Percentiles rank a stretch among this genome's conserved stretches.
Evolutionary conservation across 2,888 invertebrate species (phyloP).

Genomic region (Aquatica leii): DNA sequence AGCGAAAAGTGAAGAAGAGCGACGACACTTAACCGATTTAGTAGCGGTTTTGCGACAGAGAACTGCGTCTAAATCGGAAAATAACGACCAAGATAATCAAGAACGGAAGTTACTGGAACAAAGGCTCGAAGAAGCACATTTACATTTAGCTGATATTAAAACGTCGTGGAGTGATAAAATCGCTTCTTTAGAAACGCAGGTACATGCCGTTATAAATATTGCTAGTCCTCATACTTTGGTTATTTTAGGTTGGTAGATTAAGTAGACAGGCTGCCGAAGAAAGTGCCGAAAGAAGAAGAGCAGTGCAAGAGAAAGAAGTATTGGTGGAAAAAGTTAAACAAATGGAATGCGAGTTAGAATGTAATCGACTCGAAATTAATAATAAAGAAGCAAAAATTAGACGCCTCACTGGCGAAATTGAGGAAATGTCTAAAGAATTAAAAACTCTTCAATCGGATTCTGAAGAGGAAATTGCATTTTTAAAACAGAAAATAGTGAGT

Average conservation of each 20-base stretch:
- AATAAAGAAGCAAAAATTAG: constrained; percentile 77
- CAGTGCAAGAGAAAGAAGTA: constrained; percentile 73
- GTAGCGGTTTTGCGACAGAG: constrained; percentile 66
- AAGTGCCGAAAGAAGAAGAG: constrained; percentile 79
- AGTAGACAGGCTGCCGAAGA: constrained; percentile 87
- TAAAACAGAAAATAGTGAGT: constrained; percentile 68
- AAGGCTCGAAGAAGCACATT: constrained; percentile 83
- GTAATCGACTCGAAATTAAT: constrained; percentile 69
- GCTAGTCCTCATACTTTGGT: neutral
- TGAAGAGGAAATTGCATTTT: constrained; percentile 65
- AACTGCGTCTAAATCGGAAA: constrained; percentile 57
- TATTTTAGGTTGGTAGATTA: constrained; percentile 72
- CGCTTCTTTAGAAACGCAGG: constrained; percentile 88
- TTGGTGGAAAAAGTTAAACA: constrained; percentile 70
- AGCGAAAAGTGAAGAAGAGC: constrained; percentile 79
- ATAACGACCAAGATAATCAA: constrained; percentile 54
- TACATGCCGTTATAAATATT: constrained; percentile 51
- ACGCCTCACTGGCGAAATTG: constrained; percentile 77
- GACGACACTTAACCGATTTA: constrained; percentile 73
- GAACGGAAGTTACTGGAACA: constrained; percentile 76
- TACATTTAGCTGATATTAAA: constrained; percentile 89
- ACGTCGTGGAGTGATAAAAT: constrained; percentile 93
- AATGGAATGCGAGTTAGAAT: constrained; percentile 72
- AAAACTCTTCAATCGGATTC: constrained; percentile 62
- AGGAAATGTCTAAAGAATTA: constrained; percentile 74